Evolutionary conservation across 1,140 invertebrate genomes (phyloP), one percentile per base, ranked within the genome.

Genomic region (Brachionus angularis): DNA sequence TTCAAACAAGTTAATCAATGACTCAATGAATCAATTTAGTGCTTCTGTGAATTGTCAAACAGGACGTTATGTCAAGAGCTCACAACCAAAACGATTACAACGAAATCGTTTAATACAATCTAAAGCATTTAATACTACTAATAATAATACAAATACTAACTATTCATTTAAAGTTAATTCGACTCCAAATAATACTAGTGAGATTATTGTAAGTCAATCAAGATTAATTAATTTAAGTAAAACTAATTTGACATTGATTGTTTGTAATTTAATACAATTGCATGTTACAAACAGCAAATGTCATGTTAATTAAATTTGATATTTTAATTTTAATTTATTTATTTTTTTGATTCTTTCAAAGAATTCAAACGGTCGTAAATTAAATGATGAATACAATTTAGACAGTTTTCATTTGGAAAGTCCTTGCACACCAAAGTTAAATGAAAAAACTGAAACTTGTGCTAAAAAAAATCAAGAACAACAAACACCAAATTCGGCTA

Each of bases 81-180:
- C 62, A 47, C 62, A 67, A 21, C 62, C 62, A 4, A 67, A 67
- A 67, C 21, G 62, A 67, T 36, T 67, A n/a, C 62, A 67, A 34
- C 33, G 62, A 47, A 67, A 67, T 67, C 39, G 39, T 25, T 33
- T 46, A 21, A 50, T 33, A 10, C 47, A 3, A 18, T 25, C 16
- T 33, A 50, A 50, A 46, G 36, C 8, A 39, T 42, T 10, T 29
- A 46, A 16, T 16, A 31, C n/a, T 67, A 67, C 18, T 31, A 58
- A 23, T 18, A 58, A 25, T 18, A 16, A 58, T 0, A 16, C 10
- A n/a, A n/a, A n/a, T n/a, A n/a, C n/a, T n/a, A n/a, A n/a, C n/a
- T n/a, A 39, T 27, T 3, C 16, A 39, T 5, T 39, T 10, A 39
- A 21, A 14, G n/a, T 8, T 25, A 10, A 23, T 23, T 36, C 18